Evolutionary conservation across 1,140 invertebrate genomes (phyloP), one percentile per base, ranked within the genome.

Genomic region (Lasioglossum albipes): DNA sequence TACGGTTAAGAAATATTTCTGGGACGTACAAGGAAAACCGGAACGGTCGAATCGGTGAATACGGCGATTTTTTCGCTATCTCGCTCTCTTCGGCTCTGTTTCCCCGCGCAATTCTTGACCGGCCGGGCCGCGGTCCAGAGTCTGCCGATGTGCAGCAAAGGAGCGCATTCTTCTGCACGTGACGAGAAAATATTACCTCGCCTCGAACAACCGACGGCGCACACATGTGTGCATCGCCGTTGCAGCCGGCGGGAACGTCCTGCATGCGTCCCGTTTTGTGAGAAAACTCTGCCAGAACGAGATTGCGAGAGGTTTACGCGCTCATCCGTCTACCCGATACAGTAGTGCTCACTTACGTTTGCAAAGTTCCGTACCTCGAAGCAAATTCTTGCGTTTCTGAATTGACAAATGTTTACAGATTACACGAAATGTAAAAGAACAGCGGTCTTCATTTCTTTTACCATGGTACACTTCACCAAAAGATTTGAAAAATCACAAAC

Each of bases 101-200:
- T 52, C 10, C 57, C 13, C 73, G n/a, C 5, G 22, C 31, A 73
- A 66, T 42, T 79, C 76, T 42, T 42, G 69, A 54, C 76, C 66
- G 22, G 1, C 18, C 6, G 16, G 2, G 41, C 67, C 45, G 65
- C 65, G 57, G 27, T 27, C 27, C 27, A 27, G 45, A 49, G 45
- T 49, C 45, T 49, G 45, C 45, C 45, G 45, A 49, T 54, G 27
- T 54, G 27, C 59, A 36, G 20, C 27, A 20, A 36, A 61, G 13
- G n/a, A 65, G n/a, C 79, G 42, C 69, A 65, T 81, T 87, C 65
- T 69, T 41, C 77, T 84, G 75, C 66, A 74, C 85, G 67, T 79
- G 80, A 86, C 81, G 84, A 87, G 85, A 86, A 88, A 89, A 90
- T 89, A 85, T 87, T 66, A 64, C 81, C 64, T 83, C 68, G 76